Evolutionary conservation across 2,113 vertebrate species (phyloP).

Genomic region (Megaptera novaeangliae): DNA sequence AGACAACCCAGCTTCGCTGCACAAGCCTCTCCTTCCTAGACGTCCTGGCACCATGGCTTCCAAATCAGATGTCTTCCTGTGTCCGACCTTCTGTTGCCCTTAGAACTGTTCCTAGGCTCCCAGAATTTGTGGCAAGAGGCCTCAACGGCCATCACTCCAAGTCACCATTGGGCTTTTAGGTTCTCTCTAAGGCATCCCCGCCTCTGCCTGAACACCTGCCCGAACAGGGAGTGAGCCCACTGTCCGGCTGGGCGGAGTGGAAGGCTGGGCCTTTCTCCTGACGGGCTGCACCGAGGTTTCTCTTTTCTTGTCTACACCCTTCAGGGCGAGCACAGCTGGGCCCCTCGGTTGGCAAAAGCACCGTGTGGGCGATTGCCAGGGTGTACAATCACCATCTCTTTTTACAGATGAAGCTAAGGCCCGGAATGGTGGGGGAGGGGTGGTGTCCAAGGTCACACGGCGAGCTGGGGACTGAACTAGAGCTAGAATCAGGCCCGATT

Average conservation of each 20-base stretch:
- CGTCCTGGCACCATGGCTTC: accelerated
- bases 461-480: background rate
- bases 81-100: background rate
- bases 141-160: background rate
- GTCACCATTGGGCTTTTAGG: background rate
- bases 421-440: background rate
- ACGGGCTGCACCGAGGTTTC: too few species aligned
- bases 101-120: background rate
- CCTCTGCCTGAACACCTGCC: background rate
- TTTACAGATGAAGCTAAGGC: background rate
- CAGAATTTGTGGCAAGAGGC: background rate
- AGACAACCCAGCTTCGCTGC: background rate
- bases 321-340: background rate
- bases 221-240: background rate
- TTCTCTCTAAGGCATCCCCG: background rate
- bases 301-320: background rate
- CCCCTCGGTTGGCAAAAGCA: background rate
- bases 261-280: background rate
- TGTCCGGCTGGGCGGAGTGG: too few species aligned
- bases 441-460: background rate
- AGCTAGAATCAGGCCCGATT: background rate
- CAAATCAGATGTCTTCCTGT: background rate
- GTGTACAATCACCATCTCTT: background rate
- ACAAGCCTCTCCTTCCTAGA: too few species aligned
- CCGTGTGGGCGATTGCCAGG: background rate